Percentiles rank a stretch among this genome's conserved stretches.
Evolutionary conservation across 2,113 vertebrate species (phyloP).

Genomic region (Alligator mississippiensis): DNA sequence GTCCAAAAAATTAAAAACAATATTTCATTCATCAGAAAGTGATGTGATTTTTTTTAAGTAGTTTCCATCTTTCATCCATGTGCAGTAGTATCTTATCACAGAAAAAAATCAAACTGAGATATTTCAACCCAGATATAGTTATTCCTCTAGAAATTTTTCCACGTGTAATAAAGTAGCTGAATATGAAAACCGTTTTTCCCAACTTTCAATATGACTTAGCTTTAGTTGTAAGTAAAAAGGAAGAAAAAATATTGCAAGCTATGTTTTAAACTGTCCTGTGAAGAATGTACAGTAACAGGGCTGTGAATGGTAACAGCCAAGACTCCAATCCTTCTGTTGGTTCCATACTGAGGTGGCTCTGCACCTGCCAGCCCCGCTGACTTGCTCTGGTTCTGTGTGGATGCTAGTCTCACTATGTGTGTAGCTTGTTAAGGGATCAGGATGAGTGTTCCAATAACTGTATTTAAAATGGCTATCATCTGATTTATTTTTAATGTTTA

Average conservation of each 20-base stretch:
- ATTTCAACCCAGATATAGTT: constrained; percentile 61
- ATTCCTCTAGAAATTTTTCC: constrained; percentile 35
- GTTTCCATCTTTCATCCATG: constrained; percentile 23
- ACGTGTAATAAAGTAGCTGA: constrained; percentile 68
- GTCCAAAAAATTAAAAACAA: constrained; percentile 40
- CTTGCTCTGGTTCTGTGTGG: rapidly evolving
- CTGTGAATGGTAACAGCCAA: constrained; percentile 36
- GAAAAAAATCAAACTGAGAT: constrained; percentile 36
- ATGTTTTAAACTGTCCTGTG: constrained; percentile 30
- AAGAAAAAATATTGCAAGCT: constrained; percentile 24
- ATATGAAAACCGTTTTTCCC: constrained; percentile 22
- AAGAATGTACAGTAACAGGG: constrained; percentile 54
- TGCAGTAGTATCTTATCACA: constrained; percentile 2
- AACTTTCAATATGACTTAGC: constrained; percentile 46
- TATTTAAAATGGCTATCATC: constrained; percentile 21
- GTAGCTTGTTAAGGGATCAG: neutral
- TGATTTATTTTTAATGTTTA: constrained; percentile 18
- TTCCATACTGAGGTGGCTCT: neutral
- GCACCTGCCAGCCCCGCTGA: neutral
- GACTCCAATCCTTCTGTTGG: neutral
- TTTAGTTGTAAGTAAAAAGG: constrained; percentile 33
- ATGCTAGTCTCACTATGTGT: neutral
- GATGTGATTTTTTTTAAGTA: neutral
- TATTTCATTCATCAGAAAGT: constrained; percentile 27
- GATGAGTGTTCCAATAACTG: neutral